Base-by-base conservation (phyloP, 2,888 invertebrate species). In the Cryptus armator region DNA sequence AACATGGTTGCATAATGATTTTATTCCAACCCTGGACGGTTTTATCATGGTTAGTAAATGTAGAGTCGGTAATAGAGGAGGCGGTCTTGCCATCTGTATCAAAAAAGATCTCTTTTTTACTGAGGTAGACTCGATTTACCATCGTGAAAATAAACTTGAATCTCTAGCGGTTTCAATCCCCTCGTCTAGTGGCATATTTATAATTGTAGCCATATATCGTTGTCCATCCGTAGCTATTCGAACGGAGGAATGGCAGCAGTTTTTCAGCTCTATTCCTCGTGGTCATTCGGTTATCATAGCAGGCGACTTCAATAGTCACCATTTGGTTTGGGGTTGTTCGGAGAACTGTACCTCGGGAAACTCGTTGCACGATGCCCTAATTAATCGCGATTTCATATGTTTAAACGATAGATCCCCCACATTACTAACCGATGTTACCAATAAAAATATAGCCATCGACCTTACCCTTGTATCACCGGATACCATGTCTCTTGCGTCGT, bases 341-440 rank as follows among this genome's bases (percentile, higher is more conserved):
- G 37, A 12, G 0, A 43, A 76, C 12, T 66, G 64, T 14, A 0
- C 19, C 3, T 59, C 74, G 14, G 74, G 81, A 0, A 59, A 6
- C 14, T 48, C 10, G 64, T 3, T 46, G 19, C 19, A 19, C 1
- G 67, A 68, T 14, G 0, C 48, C 46, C 6, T 48, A 46, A 12
- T 48, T 3, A 24, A 68, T 14, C 19, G 48, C 10, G 12, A 68
- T 14, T 48, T 68, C 3, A 9, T 14, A 24, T 24, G 16, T 6
- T 24, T 48, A 5, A 68, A 68, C 14, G 67, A 68, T 12, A 46
- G 67, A 9, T 68, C 67, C 24, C 12, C 48, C 1, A 68, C 48
- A 3, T 46, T n/a, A 64, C 14, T 4, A 4, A 16, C 16, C 1
- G n/a, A 43, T 37, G 37, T 7, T 83, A 19, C 9, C 7, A 67